phyloP scores from a whole-genome alignment of 2,888 invertebrate species.

The Dryobota labecula region DNA sequence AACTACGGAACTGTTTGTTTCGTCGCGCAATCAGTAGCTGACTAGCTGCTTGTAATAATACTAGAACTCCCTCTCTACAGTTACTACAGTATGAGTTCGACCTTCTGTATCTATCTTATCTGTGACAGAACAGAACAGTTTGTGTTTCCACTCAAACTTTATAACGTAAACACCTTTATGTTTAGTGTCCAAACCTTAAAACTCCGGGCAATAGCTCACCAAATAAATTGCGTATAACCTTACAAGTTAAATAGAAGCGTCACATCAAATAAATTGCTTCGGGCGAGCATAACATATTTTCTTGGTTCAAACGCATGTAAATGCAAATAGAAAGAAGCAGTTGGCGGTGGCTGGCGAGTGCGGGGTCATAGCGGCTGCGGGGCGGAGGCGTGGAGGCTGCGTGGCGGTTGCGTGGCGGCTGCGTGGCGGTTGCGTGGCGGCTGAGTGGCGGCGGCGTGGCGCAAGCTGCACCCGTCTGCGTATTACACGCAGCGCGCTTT shows the following conservation, averaged over 20 bases:
- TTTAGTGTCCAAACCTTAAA: slow-evolving; percentile 25
- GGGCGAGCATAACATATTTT: slow-evolving; percentile 31
- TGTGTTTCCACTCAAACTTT: slow-evolving; percentile 17
- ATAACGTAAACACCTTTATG: slow-evolving; percentile 17
- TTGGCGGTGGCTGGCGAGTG: background rate
- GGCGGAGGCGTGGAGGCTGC: slow-evolving; percentile 1
- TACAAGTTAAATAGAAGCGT: slow-evolving; percentile 27
- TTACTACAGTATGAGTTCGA: background rate
- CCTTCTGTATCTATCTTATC: slow-evolving; percentile 2
- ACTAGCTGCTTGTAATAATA: background rate
- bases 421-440: slow-evolving; percentile 6
- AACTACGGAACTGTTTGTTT: background rate
- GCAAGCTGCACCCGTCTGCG: slow-evolving; percentile 9
- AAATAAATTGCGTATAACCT: slow-evolving; percentile 29
- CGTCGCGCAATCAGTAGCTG: background rate
- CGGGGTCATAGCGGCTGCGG: background rate
- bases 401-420: background rate
- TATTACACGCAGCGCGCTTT: slow-evolving; percentile 53
- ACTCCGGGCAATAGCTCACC: slow-evolving; percentile 3
- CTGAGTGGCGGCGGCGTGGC: background rate
- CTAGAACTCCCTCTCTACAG: background rate
- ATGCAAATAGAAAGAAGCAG: slow-evolving; percentile 51
- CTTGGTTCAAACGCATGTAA: slow-evolving; percentile 45
- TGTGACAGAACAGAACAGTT: background rate
- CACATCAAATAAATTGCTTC: slow-evolving; percentile 45